A percentile compares a stretch with the other conserved stretches of the same genome.
Evolutionary conservation across 2,113 vertebrate species (phyloP).

Genomic region (Aythya baeri): DNA sequence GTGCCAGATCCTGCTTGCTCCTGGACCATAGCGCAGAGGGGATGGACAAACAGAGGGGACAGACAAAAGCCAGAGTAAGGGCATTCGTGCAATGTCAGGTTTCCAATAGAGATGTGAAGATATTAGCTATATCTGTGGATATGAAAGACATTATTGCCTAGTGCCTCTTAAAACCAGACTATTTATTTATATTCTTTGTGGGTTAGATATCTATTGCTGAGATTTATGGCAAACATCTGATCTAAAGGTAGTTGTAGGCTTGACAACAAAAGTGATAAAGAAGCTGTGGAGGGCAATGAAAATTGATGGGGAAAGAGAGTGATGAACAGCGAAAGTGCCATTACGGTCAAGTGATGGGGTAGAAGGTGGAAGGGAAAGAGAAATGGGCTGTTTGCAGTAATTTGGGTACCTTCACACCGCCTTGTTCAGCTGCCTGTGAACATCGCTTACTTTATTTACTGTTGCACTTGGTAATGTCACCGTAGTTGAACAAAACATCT

Average conservation of each 20-base stretch:
- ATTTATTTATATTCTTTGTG: constrained; percentile 76
- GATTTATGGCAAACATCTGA: constrained; percentile 79
- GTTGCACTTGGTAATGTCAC: neutral
- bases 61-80: constrained; percentile 35
- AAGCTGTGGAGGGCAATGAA: constrained; percentile 77
- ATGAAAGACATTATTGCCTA: constrained; percentile 72
- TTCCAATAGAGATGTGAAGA: constrained; percentile 57
- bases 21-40: constrained; percentile 46
- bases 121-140: constrained; percentile 69
- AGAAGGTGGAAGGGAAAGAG: constrained; percentile 49
- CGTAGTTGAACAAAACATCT: neutral
- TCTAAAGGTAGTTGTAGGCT: constrained; percentile 78
- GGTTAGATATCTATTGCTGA: constrained; percentile 63
- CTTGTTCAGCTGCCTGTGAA: constrained; percentile 39
- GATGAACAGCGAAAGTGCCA: constrained; percentile 72
- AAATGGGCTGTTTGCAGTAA: constrained; percentile 41
- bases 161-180: constrained; percentile 74
- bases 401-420: constrained; percentile 47
- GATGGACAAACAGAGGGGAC: constrained; percentile 30
- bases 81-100: constrained; percentile 60
- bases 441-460: constrained; percentile 47
- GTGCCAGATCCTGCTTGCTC: neutral
- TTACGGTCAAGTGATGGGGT: constrained; percentile 68
- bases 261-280: constrained; percentile 82
- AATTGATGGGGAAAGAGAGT: constrained; percentile 74